Evolutionary conservation across 2,888 invertebrate genomes (phyloP).

Genomic region (Phaedon cochleariae): DNA sequence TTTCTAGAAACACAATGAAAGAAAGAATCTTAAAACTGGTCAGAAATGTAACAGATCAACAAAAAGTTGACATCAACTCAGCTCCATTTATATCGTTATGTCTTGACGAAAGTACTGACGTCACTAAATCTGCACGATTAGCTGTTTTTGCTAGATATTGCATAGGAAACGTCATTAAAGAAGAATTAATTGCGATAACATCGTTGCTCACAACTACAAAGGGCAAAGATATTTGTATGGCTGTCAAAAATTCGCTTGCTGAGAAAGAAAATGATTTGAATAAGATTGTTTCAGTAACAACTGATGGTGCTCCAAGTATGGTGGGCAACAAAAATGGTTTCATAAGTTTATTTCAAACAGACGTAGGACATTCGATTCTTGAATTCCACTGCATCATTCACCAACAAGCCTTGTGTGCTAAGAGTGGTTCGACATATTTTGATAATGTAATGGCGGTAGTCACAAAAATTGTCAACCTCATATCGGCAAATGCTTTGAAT

Average conservation of each 20-base stretch:
- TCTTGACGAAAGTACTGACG: conserved; percentile 40
- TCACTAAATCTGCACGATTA: conserved; percentile 35
- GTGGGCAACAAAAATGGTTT: conserved; percentile 14
- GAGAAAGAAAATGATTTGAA: conserved; percentile 33
- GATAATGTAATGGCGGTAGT: too few species aligned
- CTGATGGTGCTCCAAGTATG: conserved; percentile 31
- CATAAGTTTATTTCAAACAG: too few species aligned
- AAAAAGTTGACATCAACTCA: background rate
- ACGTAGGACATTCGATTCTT: too few species aligned
- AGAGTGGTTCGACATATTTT: too few species aligned
- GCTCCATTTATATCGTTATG: conserved; percentile 33
- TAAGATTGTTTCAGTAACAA: conserved; percentile 19
- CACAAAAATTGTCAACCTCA: too few species aligned
- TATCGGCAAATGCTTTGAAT: too few species aligned
- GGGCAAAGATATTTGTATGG: conserved; percentile 24
- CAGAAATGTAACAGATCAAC: conserved; percentile 31
- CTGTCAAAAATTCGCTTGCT: conserved; percentile 34
- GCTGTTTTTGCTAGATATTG: conserved; percentile 40
- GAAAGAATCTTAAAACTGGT: conserved; percentile 40
- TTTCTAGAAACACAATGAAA: conserved; percentile 40
- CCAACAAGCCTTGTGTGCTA: too few species aligned
- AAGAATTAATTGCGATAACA: conserved; percentile 37
- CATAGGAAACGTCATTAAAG: conserved; percentile 23
- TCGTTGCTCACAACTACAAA: conserved; percentile 35
- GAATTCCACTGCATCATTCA: too few species aligned